Percentiles rank a stretch among this genome's conserved stretches.
Evolutionary conservation across 2,113 vertebrate genomes (phyloP).

Genomic region (Phylloscopus trochiloides): DNA sequence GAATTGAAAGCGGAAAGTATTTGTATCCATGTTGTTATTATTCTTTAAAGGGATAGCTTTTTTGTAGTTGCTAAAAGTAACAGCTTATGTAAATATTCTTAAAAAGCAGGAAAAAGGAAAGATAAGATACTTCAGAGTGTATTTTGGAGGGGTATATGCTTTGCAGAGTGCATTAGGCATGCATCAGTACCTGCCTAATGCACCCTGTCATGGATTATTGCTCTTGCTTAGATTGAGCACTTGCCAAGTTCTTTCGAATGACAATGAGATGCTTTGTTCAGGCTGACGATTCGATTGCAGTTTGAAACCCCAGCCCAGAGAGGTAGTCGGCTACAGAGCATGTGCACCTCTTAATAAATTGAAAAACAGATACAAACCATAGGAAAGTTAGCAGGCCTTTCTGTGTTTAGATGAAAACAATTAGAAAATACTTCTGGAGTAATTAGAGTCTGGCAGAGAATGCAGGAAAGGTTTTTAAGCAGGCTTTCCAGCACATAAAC

Average conservation of each 20-base stretch:
- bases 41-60: not conserved
- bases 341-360: not conserved
- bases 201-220: constrained; percentile 24
- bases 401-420: not conserved
- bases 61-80: not conserved
- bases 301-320: not conserved
- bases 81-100: not conserved
- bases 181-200: constrained; percentile 44
- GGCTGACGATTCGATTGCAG: not conserved
- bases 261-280: constrained; percentile 34
- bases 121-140: not conserved
- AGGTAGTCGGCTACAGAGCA: not conserved
- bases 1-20: not conserved
- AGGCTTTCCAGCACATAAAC: not conserved
- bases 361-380: not conserved
- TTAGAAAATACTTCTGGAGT: not conserved
- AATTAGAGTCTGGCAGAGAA: not conserved
- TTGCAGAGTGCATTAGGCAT: constrained; percentile 1
- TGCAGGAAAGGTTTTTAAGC: not conserved
- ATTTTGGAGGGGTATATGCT: not conserved
- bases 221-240: not conserved
- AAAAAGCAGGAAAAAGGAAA: not conserved
- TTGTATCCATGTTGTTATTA: not conserved
- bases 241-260: constrained; percentile 2
- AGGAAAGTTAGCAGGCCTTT: not conserved